A percentile compares a stretch with the other conserved stretches of the same genome.
phyloP scores from a whole-genome alignment of 2,888 invertebrate genomes.

The Chrysomela aeneicollis region DNA sequence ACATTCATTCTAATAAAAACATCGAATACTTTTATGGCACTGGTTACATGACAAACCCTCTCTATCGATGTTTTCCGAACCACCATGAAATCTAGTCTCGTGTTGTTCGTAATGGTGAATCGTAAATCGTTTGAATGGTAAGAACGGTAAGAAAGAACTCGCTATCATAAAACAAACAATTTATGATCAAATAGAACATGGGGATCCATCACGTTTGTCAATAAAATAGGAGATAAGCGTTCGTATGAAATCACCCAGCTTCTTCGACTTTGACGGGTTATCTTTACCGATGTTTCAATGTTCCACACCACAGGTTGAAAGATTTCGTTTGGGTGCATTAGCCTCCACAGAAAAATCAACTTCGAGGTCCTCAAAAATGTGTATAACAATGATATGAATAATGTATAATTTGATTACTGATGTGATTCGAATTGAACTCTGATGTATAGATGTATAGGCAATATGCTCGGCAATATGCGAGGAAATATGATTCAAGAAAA shows the following conservation, averaged over 20 bases:
- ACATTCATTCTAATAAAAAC: no score
- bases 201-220: slow-evolving; percentile 22
- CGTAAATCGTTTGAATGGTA: neutral
- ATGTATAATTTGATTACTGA: no score
- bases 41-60: no score
- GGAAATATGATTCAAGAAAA: no score
- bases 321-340: neutral
- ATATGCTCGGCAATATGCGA: no score
- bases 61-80: neutral
- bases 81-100: neutral
- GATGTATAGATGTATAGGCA: no score
- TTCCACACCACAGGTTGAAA: slow-evolving; percentile 24
- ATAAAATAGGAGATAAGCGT: slow-evolving; percentile 23
- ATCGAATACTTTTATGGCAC: no score
- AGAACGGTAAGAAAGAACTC: neutral
- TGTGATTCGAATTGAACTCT: no score
- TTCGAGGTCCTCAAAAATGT: neutral
- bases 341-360: neutral
- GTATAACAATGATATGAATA: neutral
- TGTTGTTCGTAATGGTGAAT: neutral
- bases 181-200: slow-evolving; percentile 14
- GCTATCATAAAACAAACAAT: slow-evolving; percentile 24
- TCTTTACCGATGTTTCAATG: slow-evolving; percentile 16
- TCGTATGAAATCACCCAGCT: neutral
- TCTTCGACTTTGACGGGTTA: slow-evolving; percentile 17